Percentiles rank a stretch among this genome's conserved stretches.
phyloP scores from a whole-genome alignment of 1,140 invertebrate species.

The Drosophila burlai region DNA sequence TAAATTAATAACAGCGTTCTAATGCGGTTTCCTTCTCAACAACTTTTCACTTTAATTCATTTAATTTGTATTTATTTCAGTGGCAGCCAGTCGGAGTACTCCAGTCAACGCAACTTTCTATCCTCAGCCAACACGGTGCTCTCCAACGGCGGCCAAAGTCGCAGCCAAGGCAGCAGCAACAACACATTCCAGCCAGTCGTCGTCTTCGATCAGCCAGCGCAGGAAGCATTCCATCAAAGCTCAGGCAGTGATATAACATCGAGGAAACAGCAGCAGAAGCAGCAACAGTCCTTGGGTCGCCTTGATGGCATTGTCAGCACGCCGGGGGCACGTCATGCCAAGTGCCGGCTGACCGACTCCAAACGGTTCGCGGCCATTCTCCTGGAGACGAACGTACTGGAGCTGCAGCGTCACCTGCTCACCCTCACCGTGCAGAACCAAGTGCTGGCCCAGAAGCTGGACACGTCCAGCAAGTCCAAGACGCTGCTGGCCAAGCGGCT shows the following conservation, averaged over 20 bases:
- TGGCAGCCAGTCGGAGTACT: slow-evolving; percentile 78
- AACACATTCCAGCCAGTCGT: slow-evolving; percentile 84
- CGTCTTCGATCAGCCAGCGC: slow-evolving; percentile 64
- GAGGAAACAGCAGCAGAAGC: slow-evolving; percentile 47
- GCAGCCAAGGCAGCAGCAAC: slow-evolving; percentile 42
- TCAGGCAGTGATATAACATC: slow-evolving; percentile 74
- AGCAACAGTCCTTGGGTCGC: slow-evolving; percentile 83
- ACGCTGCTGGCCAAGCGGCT: slow-evolving; percentile 89
- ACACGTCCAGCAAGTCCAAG: slow-evolving; percentile 88
- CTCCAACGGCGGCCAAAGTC: slow-evolving; percentile 71
- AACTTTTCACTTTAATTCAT: background rate
- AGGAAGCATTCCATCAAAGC: slow-evolving; percentile 84
- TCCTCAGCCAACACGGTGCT: slow-evolving; percentile 83
- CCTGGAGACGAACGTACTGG: slow-evolving; percentile 91
- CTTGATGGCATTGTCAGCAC: slow-evolving; percentile 86
- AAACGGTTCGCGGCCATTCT: slow-evolving; percentile 93
- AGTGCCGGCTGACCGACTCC: slow-evolving; percentile 87
- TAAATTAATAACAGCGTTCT: background rate
- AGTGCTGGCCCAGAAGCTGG: slow-evolving; percentile 90
- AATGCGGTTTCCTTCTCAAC: background rate
- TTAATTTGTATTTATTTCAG: slow-evolving; percentile 19
- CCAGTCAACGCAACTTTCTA: slow-evolving; percentile 83
- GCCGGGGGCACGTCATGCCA: slow-evolving; percentile 85
- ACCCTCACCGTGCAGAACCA: slow-evolving; percentile 94
- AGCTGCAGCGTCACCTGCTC: slow-evolving; percentile 93